Conservation (phyloP, 2,113 vertebrate species). For the Mungos mungo region DNA sequence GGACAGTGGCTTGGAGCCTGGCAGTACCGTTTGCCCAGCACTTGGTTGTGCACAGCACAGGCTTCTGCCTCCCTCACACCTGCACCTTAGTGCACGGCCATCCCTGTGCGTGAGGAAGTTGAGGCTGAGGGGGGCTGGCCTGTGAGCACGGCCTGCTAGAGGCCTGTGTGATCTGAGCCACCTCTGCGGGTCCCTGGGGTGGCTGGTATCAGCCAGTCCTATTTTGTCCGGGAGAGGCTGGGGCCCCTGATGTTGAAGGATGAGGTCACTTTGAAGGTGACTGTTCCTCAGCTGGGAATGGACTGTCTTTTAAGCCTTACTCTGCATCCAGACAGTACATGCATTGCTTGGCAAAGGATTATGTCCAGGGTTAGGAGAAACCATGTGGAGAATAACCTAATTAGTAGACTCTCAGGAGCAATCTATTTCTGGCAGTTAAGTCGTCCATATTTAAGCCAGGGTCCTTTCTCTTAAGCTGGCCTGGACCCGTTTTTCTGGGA, state of each 20-base stretch:
- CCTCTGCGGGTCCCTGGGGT: neutral
- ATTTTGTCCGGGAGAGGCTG: neutral
- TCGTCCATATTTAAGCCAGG: neutral
- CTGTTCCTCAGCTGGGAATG: neutral
- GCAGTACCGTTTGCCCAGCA: fast-evolving
- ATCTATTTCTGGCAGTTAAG: neutral
- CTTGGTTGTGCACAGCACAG: neutral
- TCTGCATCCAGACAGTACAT: neutral
- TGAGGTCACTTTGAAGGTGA: neutral
- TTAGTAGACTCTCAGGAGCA: neutral
- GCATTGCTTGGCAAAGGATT: neutral
- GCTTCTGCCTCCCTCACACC: fast-evolving
- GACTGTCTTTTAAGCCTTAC: neutral
- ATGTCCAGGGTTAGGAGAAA: conserved; percentile 14
- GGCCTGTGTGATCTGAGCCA: neutral
- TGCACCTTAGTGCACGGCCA: neutral
- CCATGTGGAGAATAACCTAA: neutral
- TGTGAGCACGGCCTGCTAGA: neutral
- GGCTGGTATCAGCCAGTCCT: neutral
- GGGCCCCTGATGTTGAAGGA: neutral
- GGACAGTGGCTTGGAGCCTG: neutral
- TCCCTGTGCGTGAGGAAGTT: neutral
- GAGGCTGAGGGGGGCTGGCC: neutral
- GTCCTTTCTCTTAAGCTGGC: neutral
- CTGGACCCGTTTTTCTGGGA: neutral